Base-by-base conservation (phyloP, 2,888 invertebrate species). In the Polymixis flavicincta region DNA sequence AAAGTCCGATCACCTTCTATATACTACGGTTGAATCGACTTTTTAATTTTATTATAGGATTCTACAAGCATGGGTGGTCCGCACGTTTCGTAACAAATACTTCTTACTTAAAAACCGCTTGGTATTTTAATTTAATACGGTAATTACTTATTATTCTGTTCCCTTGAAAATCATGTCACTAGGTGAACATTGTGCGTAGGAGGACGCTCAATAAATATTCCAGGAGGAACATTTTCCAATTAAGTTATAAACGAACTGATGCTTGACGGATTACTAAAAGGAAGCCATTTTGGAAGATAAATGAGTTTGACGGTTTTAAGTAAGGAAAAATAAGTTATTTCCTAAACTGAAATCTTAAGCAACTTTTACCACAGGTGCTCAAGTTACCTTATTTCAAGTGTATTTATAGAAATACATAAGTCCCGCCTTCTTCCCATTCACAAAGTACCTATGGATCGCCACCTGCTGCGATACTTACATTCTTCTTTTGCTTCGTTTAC, bases 231-330 rank as follows among this genome's bases (percentile, higher is more conserved):
- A 70, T 14, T 71, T 70, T 25, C 52, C 6, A 68, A 68, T 70
- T 70, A 22, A 66, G 7, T 37, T 22, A 17, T 28, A 28, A 59
- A 42, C 1, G 13, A 5, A 17, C n/a, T 52, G 45, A 11, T 52
- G 42, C 32, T 54, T 74, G 52, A 76, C 37, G 17, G 48, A 76
- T 74, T 37, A 55, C 52, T 48, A 37, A 32, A 25, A 22, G 17
- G 4, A 61, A 76, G 25, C 3, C 9, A 3, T 61, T 61, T 22
- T 45, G 9, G 19, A 11, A 52, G 19, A 45, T 2, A 25, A 14
- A 25, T 74, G 22, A 63, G 54, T 61, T 45, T 11, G 9, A 0
- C 17, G 25, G 9, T 19, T 37, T 61, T 25, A 54, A n/a, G 11
- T 50, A 42, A 59, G 59, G 42, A 60, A 60, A 60, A 74, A 74